A percentile compares a stretch with the other conserved stretches of the same genome.
phyloP scores from a whole-genome alignment of 1,140 invertebrate genomes.

The Camponotus floridanus region DNA sequence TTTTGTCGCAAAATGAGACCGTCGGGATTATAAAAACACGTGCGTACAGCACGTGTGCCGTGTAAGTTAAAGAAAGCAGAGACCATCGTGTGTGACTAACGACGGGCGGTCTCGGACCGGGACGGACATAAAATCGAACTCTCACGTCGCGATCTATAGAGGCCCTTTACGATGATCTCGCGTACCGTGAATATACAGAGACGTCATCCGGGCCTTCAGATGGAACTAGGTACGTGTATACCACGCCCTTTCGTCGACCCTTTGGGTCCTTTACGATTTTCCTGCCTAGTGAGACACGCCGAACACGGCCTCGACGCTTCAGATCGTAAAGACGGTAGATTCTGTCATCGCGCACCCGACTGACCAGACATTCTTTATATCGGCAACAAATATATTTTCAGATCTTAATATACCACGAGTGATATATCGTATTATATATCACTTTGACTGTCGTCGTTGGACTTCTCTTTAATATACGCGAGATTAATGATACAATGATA shows the following conservation, averaged over 20 bases:
- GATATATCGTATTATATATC: not conserved
- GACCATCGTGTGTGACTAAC: conserved; percentile 63
- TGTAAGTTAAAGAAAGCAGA: conserved; percentile 39
- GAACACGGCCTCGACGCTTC: conserved; percentile 72
- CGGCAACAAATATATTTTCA: conserved; percentile 27
- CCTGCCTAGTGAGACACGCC: conserved; percentile 63
- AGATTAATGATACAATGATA: not conserved
- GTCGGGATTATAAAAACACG: conserved; percentile 62
- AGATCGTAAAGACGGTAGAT: conserved; percentile 72
- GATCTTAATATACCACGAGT: not conserved
- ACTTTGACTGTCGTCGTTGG: not conserved
- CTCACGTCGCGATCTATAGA: conserved; percentile 54
- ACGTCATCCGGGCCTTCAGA: conserved; percentile 71
- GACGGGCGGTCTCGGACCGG: conserved; percentile 64
- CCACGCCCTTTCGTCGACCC: conserved; percentile 64
- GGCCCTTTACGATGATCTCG: conserved; percentile 70
- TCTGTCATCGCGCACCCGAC: conserved; percentile 65
- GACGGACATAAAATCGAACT: conserved; percentile 69
- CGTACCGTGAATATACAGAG: conserved; percentile 68
- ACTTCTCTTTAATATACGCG: not conserved
- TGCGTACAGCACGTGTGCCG: conserved; percentile 27
- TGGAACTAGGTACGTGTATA: conserved; percentile 59
- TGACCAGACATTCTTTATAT: conserved; percentile 23
- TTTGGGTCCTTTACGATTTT: conserved; percentile 74
- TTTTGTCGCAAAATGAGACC: conserved; percentile 32